These are phyloP conservation scores for Hemaris fuciformis DNA, from an alignment of 2,888 invertebrate genomes.

Conservation along the genomic window DNA sequence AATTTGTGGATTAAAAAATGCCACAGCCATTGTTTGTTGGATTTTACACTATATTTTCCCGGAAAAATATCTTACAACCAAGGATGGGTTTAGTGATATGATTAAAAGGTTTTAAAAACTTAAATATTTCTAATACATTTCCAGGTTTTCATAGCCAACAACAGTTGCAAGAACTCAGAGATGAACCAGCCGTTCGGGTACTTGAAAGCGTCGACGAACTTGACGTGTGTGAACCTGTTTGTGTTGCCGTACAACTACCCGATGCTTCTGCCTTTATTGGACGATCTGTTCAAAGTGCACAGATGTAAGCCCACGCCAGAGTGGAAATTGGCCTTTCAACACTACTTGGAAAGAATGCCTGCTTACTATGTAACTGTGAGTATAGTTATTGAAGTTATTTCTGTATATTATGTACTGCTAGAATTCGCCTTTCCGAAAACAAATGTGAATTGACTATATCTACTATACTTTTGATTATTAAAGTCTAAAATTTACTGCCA, in stretches of 20 bases:
- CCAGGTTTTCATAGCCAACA: slow-evolving; percentile 93
- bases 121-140: slow-evolving; percentile 36
- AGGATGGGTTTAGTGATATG: no score
- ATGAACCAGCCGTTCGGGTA: slow-evolving; percentile 98
- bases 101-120: no score
- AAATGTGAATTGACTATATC: no score
- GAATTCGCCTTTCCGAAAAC: no score
- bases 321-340: slow-evolving; percentile 96
- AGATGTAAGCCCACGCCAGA: slow-evolving; percentile 95
- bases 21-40: no score
- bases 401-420: neutral
- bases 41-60: no score
- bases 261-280: slow-evolving; percentile 93
- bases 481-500: no score
- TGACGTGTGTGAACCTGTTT: slow-evolving; percentile 97
- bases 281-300: slow-evolving; percentile 96
- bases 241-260: slow-evolving; percentile 99
- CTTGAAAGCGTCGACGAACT: slow-evolving; percentile 95
- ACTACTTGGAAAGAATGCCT: slow-evolving; percentile 97
- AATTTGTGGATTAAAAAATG: no score
- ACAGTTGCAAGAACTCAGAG: slow-evolving; percentile 90
- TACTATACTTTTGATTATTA: no score
- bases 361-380: slow-evolving; percentile 93
- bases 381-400: no score
- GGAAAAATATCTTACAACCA: no score